Percentiles rank a stretch among this genome's conserved stretches.
These are phyloP conservation scores for Cerastis leucographa DNA, from an alignment of 2,888 invertebrate genomes.

Conservation along the genomic window DNA sequence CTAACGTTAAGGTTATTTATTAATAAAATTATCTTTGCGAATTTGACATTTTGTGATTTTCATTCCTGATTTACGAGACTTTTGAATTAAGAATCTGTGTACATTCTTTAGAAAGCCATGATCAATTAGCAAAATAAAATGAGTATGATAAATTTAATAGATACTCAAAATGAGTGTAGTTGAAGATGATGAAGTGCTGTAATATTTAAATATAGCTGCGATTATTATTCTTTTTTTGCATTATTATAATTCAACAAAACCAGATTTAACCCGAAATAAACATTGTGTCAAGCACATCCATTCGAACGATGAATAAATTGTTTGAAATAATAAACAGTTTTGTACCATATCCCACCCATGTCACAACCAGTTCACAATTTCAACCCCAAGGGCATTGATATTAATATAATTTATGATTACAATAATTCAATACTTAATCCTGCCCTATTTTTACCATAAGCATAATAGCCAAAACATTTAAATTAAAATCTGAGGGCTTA, in stretches of 20 bases:
- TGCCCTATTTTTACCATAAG: slow-evolving; percentile 52
- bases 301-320: slow-evolving; percentile 44
- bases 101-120: not conserved
- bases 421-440: slow-evolving; percentile 77
- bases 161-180: not conserved
- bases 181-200: too few species aligned
- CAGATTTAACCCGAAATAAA: slow-evolving; percentile 32
- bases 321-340: slow-evolving; percentile 65
- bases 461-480: slow-evolving; percentile 66
- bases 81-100: not conserved
- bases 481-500: slow-evolving; percentile 60
- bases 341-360: slow-evolving; percentile 73
- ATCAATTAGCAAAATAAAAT: not conserved
- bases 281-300: slow-evolving; percentile 29
- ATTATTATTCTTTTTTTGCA: not conserved
- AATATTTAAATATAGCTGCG: not conserved
- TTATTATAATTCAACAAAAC: slow-evolving; percentile 1
- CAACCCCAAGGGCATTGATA: slow-evolving; percentile 69
- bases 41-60: not conserved
- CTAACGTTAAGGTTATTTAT: not conserved
- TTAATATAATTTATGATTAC: slow-evolving; percentile 76
- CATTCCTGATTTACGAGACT: not conserved
- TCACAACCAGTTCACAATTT: slow-evolving; percentile 71
- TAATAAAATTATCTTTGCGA: not conserved
- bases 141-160: too few species aligned